Conservation (phyloP, 1,140 invertebrate genomes). For the Drosophila suzukii region DNA sequence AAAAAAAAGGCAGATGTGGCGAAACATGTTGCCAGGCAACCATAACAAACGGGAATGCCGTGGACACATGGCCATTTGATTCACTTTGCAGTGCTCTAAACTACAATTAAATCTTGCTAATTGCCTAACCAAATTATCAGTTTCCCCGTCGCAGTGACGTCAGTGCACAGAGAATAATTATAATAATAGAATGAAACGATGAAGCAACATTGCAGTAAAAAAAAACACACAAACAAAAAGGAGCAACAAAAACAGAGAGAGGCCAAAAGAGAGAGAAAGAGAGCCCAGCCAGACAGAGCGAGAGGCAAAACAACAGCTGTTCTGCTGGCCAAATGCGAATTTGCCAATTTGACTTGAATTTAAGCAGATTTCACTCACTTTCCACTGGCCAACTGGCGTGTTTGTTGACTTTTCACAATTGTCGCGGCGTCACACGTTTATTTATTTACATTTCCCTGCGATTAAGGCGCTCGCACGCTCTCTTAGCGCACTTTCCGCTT, state of each 20-base stretch:
- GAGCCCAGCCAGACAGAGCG: conserved; percentile 30
- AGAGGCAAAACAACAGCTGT: conserved; percentile 64
- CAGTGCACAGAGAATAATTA: conserved; percentile 36
- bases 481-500: conserved; percentile 60
- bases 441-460: conserved; percentile 68
- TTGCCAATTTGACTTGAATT: conserved; percentile 30
- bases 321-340: conserved; percentile 40
- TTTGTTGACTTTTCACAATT: conserved; percentile 37
- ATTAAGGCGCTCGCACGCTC: conserved; percentile 44
- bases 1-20: conserved; percentile 13
- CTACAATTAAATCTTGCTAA: conserved; percentile 5
- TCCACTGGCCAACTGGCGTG: not conserved
- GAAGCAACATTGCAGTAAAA: conserved; percentile 46
- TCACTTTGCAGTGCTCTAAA: not conserved
- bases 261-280: conserved; percentile 31
- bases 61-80: conserved; percentile 15
- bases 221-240: conserved; percentile 2
- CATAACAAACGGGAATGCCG: conserved; percentile 31
- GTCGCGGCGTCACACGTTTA: conserved; percentile 19
- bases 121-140: conserved; percentile 15
- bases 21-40: conserved; percentile 35
- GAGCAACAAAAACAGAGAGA: conserved; percentile 26
- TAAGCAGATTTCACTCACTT: conserved; percentile 31
- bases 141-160: not conserved
- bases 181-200: conserved; percentile 44